Evolutionary conservation across 2,113 vertebrate genomes (phyloP).

Genomic region (Toxotes jaculatrix): DNA sequence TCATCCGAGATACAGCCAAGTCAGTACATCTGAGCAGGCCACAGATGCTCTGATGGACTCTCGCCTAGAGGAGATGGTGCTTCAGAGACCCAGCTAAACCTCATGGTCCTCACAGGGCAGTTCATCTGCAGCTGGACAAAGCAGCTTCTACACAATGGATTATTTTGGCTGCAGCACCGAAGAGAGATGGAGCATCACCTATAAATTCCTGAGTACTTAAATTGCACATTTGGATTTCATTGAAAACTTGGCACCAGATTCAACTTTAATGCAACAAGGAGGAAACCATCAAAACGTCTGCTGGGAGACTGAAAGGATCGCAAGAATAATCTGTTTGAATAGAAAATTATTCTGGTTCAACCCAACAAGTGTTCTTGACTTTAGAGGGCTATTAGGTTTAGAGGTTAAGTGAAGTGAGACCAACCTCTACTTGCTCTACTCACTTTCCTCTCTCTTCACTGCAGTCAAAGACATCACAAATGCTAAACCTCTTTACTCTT

Average conservation of each 20-base stretch:
- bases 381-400: not conserved
- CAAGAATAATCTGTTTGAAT: not conserved
- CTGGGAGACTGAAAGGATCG: not conserved
- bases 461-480: not conserved
- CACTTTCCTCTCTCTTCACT: not conserved
- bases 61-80: not conserved
- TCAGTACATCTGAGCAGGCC: not conserved
- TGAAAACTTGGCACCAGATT: constrained; percentile 8
- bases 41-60: not conserved
- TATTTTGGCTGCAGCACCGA: not conserved
- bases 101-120: not conserved
- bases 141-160: not conserved
- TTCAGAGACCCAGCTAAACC: not conserved
- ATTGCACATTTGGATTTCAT: constrained; percentile 1
- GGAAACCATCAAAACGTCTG: constrained; percentile 4
- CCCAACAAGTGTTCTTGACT: not conserved
- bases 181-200: not conserved
- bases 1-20: not conserved
- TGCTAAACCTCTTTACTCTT: not conserved
- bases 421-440: not conserved
- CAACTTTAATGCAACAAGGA: not conserved
- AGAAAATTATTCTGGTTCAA: not conserved
- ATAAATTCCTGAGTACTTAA: not conserved
- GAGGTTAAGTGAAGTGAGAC: not conserved
- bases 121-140: not conserved